Conservation (phyloP, 2,113 vertebrate species). For the Dromas ardeola region DNA sequence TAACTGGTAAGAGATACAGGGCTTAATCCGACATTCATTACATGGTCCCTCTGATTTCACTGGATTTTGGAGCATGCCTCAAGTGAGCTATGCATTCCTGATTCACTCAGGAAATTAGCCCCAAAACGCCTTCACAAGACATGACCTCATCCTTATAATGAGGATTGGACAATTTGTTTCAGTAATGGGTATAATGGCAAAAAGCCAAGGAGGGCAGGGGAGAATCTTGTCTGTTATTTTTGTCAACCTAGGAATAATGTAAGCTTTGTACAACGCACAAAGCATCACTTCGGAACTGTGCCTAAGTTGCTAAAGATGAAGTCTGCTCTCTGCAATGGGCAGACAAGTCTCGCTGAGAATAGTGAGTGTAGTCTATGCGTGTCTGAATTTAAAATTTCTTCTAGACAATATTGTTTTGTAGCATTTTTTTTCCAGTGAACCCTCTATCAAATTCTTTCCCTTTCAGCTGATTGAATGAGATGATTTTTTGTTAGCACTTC, state of each 20-base stretch:
- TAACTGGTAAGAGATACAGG: background rate
- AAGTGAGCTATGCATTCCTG: background rate
- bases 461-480: background rate
- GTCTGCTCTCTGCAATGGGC: background rate
- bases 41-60: background rate
- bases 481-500: background rate
- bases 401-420: background rate
- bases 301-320: background rate
- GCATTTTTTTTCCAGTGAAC: background rate
- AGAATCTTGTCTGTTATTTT: constrained; percentile 28
- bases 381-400: background rate
- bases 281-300: background rate
- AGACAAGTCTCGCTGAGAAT: background rate
- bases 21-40: background rate
- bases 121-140: background rate
- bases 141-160: constrained; percentile 48
- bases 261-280: constrained; percentile 6
- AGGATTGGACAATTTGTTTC: constrained; percentile 20
- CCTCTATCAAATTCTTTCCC: background rate
- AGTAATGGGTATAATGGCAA: constrained; percentile 44
- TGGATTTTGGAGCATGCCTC: background rate
- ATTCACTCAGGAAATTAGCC: constrained; percentile 18
- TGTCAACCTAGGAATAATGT: constrained; percentile 11
- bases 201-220: background rate
- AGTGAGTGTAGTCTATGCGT: background rate